phyloP scores from a whole-genome alignment of 2,797 vertebrate species.

The Cottoperca gobio region DNA sequence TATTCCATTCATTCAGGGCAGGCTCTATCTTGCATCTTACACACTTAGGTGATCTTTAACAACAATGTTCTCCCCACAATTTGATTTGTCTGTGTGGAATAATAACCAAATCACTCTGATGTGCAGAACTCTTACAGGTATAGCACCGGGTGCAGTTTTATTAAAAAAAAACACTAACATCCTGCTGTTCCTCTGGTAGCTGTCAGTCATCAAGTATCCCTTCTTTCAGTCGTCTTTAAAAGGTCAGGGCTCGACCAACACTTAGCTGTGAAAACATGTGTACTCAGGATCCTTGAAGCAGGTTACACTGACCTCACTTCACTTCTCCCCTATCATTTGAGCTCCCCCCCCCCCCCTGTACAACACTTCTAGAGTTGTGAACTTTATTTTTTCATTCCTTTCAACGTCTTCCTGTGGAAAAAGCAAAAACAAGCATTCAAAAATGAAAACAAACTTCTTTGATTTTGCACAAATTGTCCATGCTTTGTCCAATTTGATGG shows the following conservation, averaged over 20 bases:
- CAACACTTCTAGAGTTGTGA: neutral
- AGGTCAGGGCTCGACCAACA: neutral
- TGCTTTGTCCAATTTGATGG: too few species aligned
- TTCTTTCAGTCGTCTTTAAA: constrained; percentile 6
- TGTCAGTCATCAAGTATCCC: neutral
- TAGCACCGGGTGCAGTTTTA: too few species aligned
- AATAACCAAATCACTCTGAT: neutral
- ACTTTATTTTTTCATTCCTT: neutral
- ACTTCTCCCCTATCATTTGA: neutral
- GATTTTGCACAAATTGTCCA: neutral
- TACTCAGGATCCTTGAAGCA: too few species aligned
- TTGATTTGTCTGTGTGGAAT: neutral
- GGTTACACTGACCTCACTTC: neutral
- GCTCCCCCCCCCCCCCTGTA: neutral
- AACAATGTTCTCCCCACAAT: neutral
- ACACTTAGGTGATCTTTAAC: too few species aligned
- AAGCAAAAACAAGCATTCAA: neutral
- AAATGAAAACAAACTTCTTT: too few species aligned
- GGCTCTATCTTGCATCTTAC: too few species aligned
- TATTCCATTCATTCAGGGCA: too few species aligned
- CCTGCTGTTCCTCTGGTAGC: neutral
- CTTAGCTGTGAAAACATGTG: neutral
- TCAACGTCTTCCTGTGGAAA: neutral
- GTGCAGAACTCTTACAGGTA: neutral
- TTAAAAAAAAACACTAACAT: too few species aligned